These are phyloP conservation scores for Rhinoptilus africanus DNA, from an alignment of 2,113 vertebrate species.

Conservation along the genomic window DNA sequence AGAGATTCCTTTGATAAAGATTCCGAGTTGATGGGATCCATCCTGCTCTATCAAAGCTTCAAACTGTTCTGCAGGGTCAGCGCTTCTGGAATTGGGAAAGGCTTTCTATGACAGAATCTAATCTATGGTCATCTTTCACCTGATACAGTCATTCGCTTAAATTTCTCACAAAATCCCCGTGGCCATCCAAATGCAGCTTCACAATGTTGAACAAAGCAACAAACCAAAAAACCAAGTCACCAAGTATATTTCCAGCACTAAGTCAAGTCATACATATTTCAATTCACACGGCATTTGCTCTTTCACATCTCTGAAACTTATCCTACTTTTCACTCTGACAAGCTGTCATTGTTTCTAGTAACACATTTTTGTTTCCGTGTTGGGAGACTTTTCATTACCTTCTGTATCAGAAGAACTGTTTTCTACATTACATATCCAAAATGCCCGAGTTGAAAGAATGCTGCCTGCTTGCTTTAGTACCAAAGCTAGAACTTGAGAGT, in stretches of 20 bases:
- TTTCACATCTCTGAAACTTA: conserved; percentile 29
- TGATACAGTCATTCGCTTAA: background rate
- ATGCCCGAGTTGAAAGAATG: background rate
- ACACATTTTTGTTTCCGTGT: conserved; percentile 9
- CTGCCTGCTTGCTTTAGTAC: background rate
- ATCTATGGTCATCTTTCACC: background rate
- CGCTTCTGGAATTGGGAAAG: background rate
- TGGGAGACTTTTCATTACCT: conserved; percentile 40
- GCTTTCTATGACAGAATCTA: background rate
- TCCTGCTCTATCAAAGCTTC: background rate
- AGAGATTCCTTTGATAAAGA: background rate
- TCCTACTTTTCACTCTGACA: conserved; percentile 10
- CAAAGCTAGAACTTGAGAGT: conserved; percentile 25
- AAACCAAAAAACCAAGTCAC: background rate
- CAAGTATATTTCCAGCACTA: background rate
- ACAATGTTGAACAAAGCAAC: background rate
- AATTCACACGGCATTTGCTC: conserved; percentile 3
- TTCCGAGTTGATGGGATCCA: background rate
- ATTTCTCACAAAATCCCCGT: background rate
- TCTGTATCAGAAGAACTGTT: conserved; percentile 42
- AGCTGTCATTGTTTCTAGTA: conserved; percentile 27
- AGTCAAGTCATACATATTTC: conserved; percentile 12
- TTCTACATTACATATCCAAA: conserved; percentile 27
- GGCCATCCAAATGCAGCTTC: background rate
- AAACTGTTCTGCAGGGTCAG: background rate